Conservation (phyloP, 2,113 vertebrate genomes). For the Otolemur garnettii region DNA sequence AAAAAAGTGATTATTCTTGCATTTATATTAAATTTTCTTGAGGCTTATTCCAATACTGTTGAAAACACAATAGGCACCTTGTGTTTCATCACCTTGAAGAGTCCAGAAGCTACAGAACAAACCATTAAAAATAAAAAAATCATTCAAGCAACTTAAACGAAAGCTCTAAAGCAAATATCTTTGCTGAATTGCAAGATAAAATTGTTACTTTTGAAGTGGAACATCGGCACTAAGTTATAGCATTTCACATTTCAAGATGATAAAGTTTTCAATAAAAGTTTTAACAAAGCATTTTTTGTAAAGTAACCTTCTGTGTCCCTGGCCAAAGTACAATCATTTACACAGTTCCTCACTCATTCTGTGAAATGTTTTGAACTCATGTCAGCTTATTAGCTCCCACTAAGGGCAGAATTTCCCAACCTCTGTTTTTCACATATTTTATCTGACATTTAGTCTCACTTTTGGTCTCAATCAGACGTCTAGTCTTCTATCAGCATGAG, state of each 20-base stretch:
- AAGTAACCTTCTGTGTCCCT: conserved; percentile 38
- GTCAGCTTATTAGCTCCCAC: conserved; percentile 29
- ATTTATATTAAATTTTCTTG: conserved; percentile 53
- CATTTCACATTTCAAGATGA: conserved; percentile 50
- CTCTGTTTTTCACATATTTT: neutral
- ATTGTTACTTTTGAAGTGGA: conserved; percentile 40
- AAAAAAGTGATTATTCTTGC: conserved; percentile 28
- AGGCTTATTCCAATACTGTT: conserved; percentile 7
- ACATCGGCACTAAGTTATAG: neutral
- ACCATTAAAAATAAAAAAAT: neutral
- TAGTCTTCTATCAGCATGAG: conserved; percentile 22
- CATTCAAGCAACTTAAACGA: conserved; percentile 34
- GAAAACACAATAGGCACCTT: conserved; percentile 37
- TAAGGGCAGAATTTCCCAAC: conserved; percentile 1
- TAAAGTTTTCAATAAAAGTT: conserved; percentile 64
- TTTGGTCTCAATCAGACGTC: neutral
- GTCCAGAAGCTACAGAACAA: neutral
- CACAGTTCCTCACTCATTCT: neutral
- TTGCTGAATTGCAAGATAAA: conserved; percentile 39
- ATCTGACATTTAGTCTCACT: neutral
- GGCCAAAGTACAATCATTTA: conserved; percentile 50
- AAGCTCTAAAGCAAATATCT: conserved; percentile 36
- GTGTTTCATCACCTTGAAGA: conserved; percentile 6
- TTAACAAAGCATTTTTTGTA: conserved; percentile 36
- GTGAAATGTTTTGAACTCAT: conserved; percentile 42